Conservation (phyloP, 2,797 vertebrate genomes). For the Rachycentron canadum region DNA sequence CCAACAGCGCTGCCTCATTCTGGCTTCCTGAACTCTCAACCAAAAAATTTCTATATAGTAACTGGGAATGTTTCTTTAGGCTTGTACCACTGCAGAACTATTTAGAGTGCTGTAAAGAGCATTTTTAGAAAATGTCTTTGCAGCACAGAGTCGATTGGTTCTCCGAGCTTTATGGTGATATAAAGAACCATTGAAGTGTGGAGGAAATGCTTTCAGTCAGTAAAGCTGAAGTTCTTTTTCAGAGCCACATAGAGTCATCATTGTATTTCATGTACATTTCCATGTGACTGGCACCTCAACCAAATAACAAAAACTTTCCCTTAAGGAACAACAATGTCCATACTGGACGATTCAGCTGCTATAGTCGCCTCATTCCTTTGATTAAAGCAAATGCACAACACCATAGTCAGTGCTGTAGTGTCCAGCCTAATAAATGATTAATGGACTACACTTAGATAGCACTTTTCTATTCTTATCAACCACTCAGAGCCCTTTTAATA, state of each 20-base stretch:
- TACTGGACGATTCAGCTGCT: neutral
- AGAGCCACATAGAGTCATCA: neutral
- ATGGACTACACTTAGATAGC: no score
- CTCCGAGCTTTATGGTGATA: neutral
- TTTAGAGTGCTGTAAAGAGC: slow-evolving; percentile 22
- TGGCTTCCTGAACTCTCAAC: slow-evolving; percentile 8
- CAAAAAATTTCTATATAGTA: slow-evolving; percentile 17
- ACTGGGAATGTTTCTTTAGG: slow-evolving; percentile 32
- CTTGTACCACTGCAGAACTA: slow-evolving; percentile 11
- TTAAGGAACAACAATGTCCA: neutral
- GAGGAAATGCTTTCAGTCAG: slow-evolving; percentile 25
- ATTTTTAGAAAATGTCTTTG: slow-evolving; percentile 8
- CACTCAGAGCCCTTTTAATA: no score
- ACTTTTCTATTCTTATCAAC: no score
- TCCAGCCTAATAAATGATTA: neutral
- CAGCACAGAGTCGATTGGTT: neutral
- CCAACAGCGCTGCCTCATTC: neutral
- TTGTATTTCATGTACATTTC: slow-evolving; percentile 26
- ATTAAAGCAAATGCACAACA: no score
- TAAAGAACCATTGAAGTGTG: slow-evolving; percentile 25
- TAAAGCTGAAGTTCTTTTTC: neutral
- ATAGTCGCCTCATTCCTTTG: no score
- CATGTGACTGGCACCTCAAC: neutral
- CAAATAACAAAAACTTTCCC: neutral
- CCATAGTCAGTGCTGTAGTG: neutral